phyloP scores from a whole-genome alignment of 2,797 vertebrate species.

The Nannoperca obscura region DNA sequence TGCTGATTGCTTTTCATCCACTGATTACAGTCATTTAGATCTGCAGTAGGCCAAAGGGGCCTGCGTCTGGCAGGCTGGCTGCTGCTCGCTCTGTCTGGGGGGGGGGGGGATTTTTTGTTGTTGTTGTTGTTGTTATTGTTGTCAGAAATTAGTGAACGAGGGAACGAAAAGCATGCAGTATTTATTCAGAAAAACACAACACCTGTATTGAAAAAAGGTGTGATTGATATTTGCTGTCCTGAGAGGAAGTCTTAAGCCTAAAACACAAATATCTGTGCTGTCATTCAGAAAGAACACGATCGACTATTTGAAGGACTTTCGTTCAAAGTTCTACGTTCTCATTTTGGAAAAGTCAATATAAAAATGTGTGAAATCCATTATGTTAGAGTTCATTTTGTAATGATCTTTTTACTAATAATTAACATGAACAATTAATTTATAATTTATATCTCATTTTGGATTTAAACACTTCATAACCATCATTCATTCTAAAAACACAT shows the following conservation, averaged over 20 bases:
- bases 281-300: neutral
- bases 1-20: constrained; percentile 85
- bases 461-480: neutral
- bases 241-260: neutral
- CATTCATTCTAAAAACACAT: neutral
- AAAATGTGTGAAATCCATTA: neutral
- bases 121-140: neutral
- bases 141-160: constrained; percentile 38
- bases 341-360: neutral
- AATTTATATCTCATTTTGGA: neutral
- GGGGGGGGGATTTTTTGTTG: constrained; percentile 1
- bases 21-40: constrained; percentile 85
- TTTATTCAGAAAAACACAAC: constrained; percentile 1
- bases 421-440: no score
- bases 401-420: no score
- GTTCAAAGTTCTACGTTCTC: neutral
- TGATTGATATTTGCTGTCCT: neutral
- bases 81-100: constrained; percentile 48
- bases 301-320: neutral
- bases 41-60: constrained; percentile 68
- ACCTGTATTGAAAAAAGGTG: neutral
- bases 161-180: constrained; percentile 25
- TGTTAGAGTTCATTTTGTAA: neutral
- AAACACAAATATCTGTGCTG: neutral
- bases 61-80: constrained; percentile 64